These are phyloP conservation scores for Macrosteles quadrilineatus DNA, from an alignment of 1,140 invertebrate genomes.

Conservation along the genomic window DNA sequence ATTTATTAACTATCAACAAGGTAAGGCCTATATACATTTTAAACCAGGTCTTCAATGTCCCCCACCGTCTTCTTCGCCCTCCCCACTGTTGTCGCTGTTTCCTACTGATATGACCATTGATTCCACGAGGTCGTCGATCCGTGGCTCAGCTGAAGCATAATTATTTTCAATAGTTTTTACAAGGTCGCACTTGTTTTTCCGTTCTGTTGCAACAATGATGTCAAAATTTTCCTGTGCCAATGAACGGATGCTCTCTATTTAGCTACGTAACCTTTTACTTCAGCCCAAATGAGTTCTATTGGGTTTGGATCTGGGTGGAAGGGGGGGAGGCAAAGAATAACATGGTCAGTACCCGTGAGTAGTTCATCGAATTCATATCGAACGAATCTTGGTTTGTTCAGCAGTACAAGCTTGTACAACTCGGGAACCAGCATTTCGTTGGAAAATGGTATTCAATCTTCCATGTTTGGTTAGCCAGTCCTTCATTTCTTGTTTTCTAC, in stretches of 20 bases:
- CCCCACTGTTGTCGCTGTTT: too few relatives aligned
- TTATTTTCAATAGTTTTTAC: conserved; percentile 24
- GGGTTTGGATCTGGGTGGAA: conserved; percentile 46
- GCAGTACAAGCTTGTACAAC: conserved; percentile 34
- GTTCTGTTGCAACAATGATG: conserved; percentile 46
- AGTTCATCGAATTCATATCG: too few relatives aligned
- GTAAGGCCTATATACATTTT: too few relatives aligned
- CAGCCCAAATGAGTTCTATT: conserved; percentile 43
- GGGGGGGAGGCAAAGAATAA: conserved; percentile 33
- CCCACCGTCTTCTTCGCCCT: neutral
- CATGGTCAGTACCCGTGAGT: conserved; percentile 44
- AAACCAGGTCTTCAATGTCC: neutral
- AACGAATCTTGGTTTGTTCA: too few relatives aligned
- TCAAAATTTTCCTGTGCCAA: conserved; percentile 38
- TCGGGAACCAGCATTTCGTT: conserved; percentile 37
- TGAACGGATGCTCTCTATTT: conserved; percentile 37
- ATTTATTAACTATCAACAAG: neutral
- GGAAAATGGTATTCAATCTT: neutral
- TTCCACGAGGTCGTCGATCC: too few relatives aligned
- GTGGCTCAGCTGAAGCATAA: too few relatives aligned
- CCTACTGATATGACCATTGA: too few relatives aligned
- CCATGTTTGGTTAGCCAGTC: too few relatives aligned
- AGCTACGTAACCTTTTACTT: conserved; percentile 43
- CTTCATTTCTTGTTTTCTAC: too few relatives aligned
- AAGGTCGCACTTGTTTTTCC: conserved; percentile 32